These are phyloP conservation scores for Hippocampus guttulatus DNA, from an alignment of 2,113 vertebrate genomes.

Conservation along the genomic window DNA sequence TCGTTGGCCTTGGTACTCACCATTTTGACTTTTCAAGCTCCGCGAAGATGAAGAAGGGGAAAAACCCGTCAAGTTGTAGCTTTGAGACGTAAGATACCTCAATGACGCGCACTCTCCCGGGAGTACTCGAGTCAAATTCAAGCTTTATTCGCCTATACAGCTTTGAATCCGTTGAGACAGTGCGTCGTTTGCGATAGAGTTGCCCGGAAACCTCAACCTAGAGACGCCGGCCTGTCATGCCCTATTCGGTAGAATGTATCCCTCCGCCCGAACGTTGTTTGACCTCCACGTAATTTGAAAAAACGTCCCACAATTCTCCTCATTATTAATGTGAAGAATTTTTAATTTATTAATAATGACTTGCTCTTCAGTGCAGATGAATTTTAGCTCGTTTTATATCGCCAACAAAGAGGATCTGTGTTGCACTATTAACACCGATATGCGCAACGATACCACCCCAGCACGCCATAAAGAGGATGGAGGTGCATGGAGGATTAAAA, in stretches of 20 bases:
- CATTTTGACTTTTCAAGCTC: conserved; percentile 52
- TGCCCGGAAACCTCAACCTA: conserved; percentile 45
- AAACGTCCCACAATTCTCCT: neutral
- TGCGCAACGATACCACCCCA: conserved; percentile 25
- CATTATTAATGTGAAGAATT: neutral
- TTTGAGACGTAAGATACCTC: neutral
- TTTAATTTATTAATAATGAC: neutral
- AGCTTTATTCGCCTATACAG: neutral
- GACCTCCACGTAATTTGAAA: conserved; percentile 4
- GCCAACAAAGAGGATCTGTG: neutral
- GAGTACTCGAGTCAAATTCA: neutral
- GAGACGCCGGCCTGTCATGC: conserved; percentile 10
- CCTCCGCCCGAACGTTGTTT: conserved; percentile 41
- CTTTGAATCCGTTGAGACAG: neutral
- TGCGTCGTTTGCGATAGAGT: conserved; percentile 21
- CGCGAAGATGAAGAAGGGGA: conserved; percentile 14
- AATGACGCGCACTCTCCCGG: neutral
- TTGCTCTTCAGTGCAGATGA: neutral
- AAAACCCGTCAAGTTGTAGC: neutral
- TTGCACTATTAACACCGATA: conserved; percentile 12
- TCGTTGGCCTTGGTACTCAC: conserved; percentile 51
- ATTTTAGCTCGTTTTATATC: neutral
- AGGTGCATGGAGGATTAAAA: conserved; percentile 19
- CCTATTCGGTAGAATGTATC: conserved; percentile 26
- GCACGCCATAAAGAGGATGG: neutral